Conservation (phyloP, 2,888 invertebrate genomes). For the Patella depressa region DNA sequence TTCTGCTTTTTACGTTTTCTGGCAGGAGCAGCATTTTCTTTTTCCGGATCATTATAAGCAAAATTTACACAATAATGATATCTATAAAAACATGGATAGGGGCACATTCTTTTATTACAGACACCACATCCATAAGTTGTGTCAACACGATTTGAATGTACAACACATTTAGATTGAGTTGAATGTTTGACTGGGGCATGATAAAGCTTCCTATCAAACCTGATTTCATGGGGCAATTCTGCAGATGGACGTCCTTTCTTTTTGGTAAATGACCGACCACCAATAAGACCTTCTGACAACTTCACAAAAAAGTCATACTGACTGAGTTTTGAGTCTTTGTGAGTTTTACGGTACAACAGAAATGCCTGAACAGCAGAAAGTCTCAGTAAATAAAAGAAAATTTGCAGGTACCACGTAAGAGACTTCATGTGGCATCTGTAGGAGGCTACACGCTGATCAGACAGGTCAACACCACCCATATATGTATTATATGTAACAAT, state of each 20-base stretch:
- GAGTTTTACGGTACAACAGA: background rate
- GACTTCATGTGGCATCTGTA: background rate
- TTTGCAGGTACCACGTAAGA: conserved; percentile 5
- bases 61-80: background rate
- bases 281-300: conserved; percentile 1
- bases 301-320: background rate
- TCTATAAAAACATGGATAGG: no score
- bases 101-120: background rate
- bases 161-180: background rate
- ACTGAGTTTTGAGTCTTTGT: background rate
- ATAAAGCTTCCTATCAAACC: background rate
- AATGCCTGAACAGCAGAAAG: conserved; percentile 8
- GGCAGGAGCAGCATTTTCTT: background rate
- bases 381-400: conserved; percentile 6
- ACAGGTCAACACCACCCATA: conserved; percentile 7
- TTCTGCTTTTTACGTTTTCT: background rate
- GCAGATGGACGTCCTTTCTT: conserved; percentile 8
- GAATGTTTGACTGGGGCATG: background rate
- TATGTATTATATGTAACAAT: conserved; percentile 1
- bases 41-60: background rate
- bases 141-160: background rate
- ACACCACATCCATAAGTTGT: conserved; percentile 2
- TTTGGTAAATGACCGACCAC: background rate
- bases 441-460: conserved; percentile 1
- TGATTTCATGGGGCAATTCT: background rate